Base-by-base conservation (phyloP, 2,888 invertebrate species). In the Heliothis peltigera region DNA sequence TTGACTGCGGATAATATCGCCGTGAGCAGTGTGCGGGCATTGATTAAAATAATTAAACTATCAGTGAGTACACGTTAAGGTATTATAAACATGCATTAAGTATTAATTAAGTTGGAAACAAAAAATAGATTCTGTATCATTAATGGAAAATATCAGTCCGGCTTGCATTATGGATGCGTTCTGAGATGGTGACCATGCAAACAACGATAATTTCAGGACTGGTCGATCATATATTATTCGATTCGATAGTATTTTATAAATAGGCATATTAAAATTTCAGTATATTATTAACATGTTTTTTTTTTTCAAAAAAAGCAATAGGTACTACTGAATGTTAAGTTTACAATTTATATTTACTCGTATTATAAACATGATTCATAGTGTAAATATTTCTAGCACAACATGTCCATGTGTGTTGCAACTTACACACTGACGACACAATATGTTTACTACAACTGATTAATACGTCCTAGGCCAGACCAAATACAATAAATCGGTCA, bases 21-120 rank as follows among this genome's bases (percentile, higher is more conserved):
- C 51, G 44, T 18, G 51, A 68, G 66, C 72, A 75, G 55, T 56
- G 61, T 54, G 66, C 68, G 52, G 54, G 75, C 77, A 82, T 82
- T 87, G 83, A 88, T 89, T 87, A 88, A 87, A 89, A 87, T 89
- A 88, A 90, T 89, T 85, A 87, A 90, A 86, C 87, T 86, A 89
- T 89, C 85, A 85, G 81, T 67, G 79, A 81, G 83, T 87, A 87
- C 87, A 87, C 86, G 88, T 89, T 88, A 84, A 80, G 80, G 82
- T 70, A 84, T 82, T 87, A 87, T 87, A 87, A 87, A 89, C 88
- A 88, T 87, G 83, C 85, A 90, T 92, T 89, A 89, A 90, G 86
- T 90, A 89, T 89, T 91, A 91, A 93, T 93, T 92, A 92, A 89
- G 87, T 86, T 88, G 81, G 86, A 85, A 77, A 89, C 86, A 92